A percentile compares a stretch with the other conserved stretches of the same genome.
phyloP scores from a whole-genome alignment of 37 sponge, comb jelly and placozoan species.

The Eunapius fragilis region DNA sequence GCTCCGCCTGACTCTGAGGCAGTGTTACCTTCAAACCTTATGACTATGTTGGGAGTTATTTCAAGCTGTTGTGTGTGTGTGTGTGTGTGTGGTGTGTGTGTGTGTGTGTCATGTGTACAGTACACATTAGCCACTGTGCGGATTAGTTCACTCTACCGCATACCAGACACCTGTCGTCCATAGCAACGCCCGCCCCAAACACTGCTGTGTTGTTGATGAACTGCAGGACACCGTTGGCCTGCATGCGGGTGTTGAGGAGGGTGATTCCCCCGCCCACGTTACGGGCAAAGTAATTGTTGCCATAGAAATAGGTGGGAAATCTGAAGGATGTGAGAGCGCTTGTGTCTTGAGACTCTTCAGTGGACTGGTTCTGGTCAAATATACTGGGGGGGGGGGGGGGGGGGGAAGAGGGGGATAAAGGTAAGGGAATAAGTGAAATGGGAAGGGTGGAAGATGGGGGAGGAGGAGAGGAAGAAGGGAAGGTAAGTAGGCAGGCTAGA shows the following conservation, averaged over 20 bases:
- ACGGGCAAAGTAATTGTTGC: conserved; percentile 41
- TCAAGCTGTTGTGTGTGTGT: conserved; percentile 21
- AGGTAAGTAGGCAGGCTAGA: too few species aligned
- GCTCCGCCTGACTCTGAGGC: conserved; percentile 75
- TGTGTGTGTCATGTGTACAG: too few species aligned
- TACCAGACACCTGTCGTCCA: conserved; percentile 85
- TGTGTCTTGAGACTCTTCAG: conserved; percentile 40
- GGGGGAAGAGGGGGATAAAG: too few species aligned
- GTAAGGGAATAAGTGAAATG: too few species aligned
- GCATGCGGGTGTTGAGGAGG: conserved; percentile 71
- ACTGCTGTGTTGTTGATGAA: conserved; percentile 63
- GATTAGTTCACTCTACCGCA: background rate
- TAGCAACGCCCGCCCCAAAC: conserved; percentile 82
- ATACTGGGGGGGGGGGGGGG: conserved; percentile 23
- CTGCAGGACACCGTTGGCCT: conserved; percentile 36
- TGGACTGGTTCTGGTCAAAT: conserved; percentile 64
- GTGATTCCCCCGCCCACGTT: conserved; percentile 79
- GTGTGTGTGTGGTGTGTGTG: too few species aligned
- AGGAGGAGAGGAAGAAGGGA: too few species aligned
- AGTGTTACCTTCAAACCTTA: conserved; percentile 48
- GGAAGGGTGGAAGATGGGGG: too few species aligned
- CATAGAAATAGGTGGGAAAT: conserved; percentile 63
- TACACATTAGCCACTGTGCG: background rate
- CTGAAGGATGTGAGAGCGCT: conserved; percentile 83
- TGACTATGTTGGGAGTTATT: conserved; percentile 26